A percentile compares a stretch with the other conserved stretches of the same genome.
Conservation (phyloP, 2,888 invertebrate genomes). For the Malthinus seriepunctatus region DNA sequence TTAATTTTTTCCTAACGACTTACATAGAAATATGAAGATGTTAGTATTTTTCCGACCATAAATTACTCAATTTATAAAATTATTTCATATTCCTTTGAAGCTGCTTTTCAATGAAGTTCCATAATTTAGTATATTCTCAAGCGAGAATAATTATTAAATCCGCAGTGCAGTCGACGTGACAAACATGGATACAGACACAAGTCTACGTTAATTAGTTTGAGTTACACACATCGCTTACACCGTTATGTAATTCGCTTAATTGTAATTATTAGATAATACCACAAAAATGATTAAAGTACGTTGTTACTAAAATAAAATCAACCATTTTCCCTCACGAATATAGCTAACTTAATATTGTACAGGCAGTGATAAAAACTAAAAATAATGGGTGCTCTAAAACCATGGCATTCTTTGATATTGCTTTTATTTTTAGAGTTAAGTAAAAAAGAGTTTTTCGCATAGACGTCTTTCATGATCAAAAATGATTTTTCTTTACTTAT, state of each 20-base stretch:
- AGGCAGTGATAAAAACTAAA: too few species aligned
- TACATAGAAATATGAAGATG: not conserved
- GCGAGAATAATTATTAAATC: constrained; percentile 28
- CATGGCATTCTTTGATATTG: too few species aligned
- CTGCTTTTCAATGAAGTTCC: constrained; percentile 19
- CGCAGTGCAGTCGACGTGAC: constrained; percentile 29
- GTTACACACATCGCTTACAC: constrained; percentile 27
- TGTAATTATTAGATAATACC: constrained; percentile 20
- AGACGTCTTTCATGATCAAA: too few species aligned
- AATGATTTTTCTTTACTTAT: too few species aligned
- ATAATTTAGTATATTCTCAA: constrained; percentile 25
- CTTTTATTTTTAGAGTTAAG: too few species aligned
- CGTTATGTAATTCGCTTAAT: constrained; percentile 18
- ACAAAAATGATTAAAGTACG: constrained; percentile 1
- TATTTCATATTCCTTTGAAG: constrained; percentile 21
- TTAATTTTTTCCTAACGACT: not conserved
- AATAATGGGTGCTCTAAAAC: too few species aligned
- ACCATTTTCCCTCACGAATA: too few species aligned
- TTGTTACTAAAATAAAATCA: too few species aligned
- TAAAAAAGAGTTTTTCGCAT: too few species aligned
- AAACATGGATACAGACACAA: constrained; percentile 28
- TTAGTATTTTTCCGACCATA: constrained; percentile 8
- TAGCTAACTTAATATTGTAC: too few species aligned
- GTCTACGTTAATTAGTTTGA: constrained; percentile 28
- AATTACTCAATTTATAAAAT: constrained; percentile 17